Evolutionary conservation across 2,888 invertebrate species (phyloP).

Genomic region (Tupiocoris notatus): DNA sequence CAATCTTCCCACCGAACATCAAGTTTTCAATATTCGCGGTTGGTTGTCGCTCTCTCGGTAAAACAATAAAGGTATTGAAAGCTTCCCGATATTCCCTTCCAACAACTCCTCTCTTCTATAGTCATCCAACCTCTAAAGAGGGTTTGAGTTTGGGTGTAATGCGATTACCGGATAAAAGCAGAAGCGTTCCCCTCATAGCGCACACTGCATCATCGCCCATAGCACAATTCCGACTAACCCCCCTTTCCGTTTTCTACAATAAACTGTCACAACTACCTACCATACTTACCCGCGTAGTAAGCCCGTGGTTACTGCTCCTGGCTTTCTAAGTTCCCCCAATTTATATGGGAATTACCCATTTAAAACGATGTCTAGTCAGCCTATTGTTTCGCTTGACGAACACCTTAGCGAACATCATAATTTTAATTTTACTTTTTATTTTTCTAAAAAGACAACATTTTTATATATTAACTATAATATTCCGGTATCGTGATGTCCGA

Average conservation of each 20-base stretch:
- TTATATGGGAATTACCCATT: not conserved
- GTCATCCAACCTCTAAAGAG: not conserved
- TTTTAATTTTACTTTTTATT: too few species aligned
- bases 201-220: not conserved
- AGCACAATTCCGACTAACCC: not conserved
- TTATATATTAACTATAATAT: too few species aligned
- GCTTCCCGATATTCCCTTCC: conserved; percentile 33
- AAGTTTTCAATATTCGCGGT: too few species aligned
- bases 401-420: too few species aligned
- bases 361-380: not conserved
- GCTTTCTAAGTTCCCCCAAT: not conserved
- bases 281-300: not conserved
- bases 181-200: not conserved
- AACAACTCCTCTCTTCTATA: not conserved
- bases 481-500: too few species aligned
- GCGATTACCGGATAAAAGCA: not conserved
- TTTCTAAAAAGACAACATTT: too few species aligned
- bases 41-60: conserved; percentile 8
- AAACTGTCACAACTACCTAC: not conserved
- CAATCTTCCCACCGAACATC: too few species aligned
- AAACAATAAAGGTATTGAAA: conserved; percentile 42
- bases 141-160: not conserved
- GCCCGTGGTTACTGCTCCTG: not conserved
- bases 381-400: too few species aligned
- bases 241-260: not conserved